These are phyloP conservation scores for Myocastor coypus DNA, from an alignment of 2,113 vertebrate species.

Conservation along the genomic window DNA sequence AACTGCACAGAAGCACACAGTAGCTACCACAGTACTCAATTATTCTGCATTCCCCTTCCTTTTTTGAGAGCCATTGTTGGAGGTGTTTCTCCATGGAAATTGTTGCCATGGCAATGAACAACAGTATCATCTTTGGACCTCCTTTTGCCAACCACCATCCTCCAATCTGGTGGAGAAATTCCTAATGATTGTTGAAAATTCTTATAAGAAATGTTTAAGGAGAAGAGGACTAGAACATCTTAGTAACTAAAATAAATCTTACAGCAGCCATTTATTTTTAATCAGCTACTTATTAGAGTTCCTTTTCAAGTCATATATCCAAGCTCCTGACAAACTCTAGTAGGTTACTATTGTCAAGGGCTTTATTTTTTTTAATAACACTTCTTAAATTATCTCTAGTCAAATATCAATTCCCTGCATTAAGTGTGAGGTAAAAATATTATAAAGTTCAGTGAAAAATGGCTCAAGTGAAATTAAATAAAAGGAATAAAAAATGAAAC, in stretches of 20 bases:
- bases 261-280: not conserved
- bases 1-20: not conserved
- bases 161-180: not conserved
- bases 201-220: not conserved
- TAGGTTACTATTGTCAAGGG: not conserved
- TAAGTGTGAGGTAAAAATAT: not conserved
- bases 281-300: not conserved
- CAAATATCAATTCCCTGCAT: not conserved
- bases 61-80: not conserved
- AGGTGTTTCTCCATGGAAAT: conserved; percentile 41
- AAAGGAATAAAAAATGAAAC: not conserved
- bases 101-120: conserved; percentile 43
- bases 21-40: not conserved
- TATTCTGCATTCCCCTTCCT: not conserved
- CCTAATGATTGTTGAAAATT: not conserved
- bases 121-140: not conserved
- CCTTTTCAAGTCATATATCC: not conserved
- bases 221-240: not conserved
- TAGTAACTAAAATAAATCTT: not conserved
- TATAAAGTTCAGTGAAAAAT: not conserved
- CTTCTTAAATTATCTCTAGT: not conserved
- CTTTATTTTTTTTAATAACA: not conserved
- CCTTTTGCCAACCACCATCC: not conserved
- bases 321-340: not conserved
- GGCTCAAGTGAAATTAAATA: not conserved